Evolutionary conservation across 1,140 invertebrate genomes (phyloP), one percentile per base, ranked within the genome.

Genomic region (Adoxophyes honmai): DNA sequence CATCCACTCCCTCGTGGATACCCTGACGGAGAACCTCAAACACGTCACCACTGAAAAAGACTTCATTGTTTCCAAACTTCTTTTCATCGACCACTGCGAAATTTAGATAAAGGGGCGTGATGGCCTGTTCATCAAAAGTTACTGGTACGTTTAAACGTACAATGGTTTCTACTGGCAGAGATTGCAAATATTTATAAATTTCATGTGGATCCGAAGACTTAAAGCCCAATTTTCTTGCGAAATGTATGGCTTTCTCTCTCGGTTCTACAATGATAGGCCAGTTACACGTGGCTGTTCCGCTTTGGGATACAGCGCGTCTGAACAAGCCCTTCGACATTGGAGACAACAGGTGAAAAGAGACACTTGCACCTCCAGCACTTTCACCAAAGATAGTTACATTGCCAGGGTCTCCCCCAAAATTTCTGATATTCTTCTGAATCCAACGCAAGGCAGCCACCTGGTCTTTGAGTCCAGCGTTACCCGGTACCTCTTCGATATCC

Each of bases 381-480:
- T 93, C 91, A 15, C 94, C 94, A 67, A 94, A 93, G 13, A 96
- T 76, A 0, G 95, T 96, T 0, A 96, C 90, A 60, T 90, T 88
- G 4, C 92, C 68, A 0, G 92, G 90, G 75, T 94, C 91, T 0
- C 94, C 95, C 15, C 94, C 94, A 68, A 96, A 96, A 21, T 34
- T 18, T 5, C 37, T 75, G 6, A 59, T 60, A 34, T 61, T 44
- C 8, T 61, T 34, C 10, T 51, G 0, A 15, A 55, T 21, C 42
- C 54, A 61, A 11, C 53, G 38, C 21, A 62, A 53, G 5, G 57
- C 61, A 14, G 53, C 36, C 10, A 68, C 39, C 73, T 57, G 57
- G 10, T 52, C 33, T 35, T 57, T 56, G 13, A 68, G 38, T 0
- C 52, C 33, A 39, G 69, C 66, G 10, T 75, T 56, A 28, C 64